Evolutionary conservation across 2,797 vertebrate species (phyloP).

Genomic region (Muscicapa comitata): DNA sequence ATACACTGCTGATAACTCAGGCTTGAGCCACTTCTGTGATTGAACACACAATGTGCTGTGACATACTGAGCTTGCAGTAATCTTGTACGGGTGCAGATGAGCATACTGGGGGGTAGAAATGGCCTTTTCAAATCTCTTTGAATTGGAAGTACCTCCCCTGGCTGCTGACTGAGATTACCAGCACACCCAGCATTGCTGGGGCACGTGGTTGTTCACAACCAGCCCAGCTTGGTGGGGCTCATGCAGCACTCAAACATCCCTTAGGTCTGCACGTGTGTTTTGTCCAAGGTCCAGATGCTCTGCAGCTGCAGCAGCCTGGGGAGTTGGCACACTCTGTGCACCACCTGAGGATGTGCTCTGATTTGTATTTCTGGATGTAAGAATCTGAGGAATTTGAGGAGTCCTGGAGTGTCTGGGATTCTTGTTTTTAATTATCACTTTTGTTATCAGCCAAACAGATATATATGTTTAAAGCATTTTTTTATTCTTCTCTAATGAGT

Average conservation of each 20-base stretch:
- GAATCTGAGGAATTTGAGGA: not conserved
- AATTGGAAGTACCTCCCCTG: not conserved
- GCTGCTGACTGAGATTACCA: not conserved
- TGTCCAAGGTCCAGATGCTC: fast-evolving
- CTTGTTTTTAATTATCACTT: not conserved
- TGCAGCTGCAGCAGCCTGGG: not conserved
- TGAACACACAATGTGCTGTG: not conserved
- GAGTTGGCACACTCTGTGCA: fast-evolving
- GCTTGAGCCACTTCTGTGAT: not conserved
- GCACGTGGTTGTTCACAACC: not conserved
- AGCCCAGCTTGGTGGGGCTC: not conserved
- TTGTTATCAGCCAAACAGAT: not conserved
- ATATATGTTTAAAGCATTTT: not conserved
- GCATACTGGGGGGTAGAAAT: not conserved
- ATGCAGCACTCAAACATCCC: not conserved
- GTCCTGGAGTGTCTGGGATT: not conserved
- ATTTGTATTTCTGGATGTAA: not conserved
- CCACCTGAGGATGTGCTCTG: not conserved
- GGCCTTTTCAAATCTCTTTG: not conserved
- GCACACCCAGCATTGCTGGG: not conserved
- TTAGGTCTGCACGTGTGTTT: not conserved
- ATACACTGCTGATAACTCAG: not conserved
- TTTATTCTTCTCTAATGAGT: conserved; percentile 3
- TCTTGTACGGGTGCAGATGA: not conserved
- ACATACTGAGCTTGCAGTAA: not conserved